phyloP scores from a whole-genome alignment of 2,888 invertebrate species.

The Ophonus ardosiacus region DNA sequence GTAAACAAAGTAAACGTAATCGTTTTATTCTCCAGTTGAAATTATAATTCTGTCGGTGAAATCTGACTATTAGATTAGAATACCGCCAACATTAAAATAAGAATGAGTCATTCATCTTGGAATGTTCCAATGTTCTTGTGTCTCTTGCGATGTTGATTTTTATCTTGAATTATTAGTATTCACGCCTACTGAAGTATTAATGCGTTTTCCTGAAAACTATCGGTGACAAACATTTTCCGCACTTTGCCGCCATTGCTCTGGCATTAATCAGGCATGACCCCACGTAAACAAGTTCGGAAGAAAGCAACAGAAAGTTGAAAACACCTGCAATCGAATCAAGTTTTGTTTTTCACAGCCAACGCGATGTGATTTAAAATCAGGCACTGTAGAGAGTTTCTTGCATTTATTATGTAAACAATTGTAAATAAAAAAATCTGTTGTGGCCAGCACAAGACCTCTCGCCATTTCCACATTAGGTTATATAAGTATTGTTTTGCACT shows the following conservation, averaged over 20 bases:
- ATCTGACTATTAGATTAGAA: constrained; percentile 7
- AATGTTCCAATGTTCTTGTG: not conserved
- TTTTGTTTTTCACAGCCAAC: constrained; percentile 38
- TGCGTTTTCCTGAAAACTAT: not conserved
- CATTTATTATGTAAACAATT: too few species aligned
- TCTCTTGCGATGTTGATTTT: not conserved
- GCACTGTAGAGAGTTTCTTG: too few species aligned
- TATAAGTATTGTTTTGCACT: too few species aligned
- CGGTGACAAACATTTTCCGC: constrained; percentile 12
- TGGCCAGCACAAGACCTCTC: too few species aligned
- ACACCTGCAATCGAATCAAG: constrained; percentile 50
- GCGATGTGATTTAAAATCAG: constrained; percentile 30
- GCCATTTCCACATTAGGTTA: too few species aligned
- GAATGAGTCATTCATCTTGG: constrained; percentile 15
- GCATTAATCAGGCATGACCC: constrained; percentile 34
- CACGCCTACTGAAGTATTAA: constrained; percentile 9
- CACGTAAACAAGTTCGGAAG: constrained; percentile 38
- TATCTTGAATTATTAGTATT: constrained; percentile 20
- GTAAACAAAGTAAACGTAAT: not conserved
- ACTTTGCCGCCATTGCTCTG: not conserved
- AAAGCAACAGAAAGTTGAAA: constrained; percentile 38
- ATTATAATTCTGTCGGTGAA: constrained; percentile 8
- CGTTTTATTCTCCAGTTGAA: not conserved
- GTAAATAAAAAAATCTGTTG: too few species aligned
- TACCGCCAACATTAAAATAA: constrained; percentile 8